Base-by-base conservation (phyloP, 2,797 vertebrate species). In the Pantherophis vulpinus region DNA sequence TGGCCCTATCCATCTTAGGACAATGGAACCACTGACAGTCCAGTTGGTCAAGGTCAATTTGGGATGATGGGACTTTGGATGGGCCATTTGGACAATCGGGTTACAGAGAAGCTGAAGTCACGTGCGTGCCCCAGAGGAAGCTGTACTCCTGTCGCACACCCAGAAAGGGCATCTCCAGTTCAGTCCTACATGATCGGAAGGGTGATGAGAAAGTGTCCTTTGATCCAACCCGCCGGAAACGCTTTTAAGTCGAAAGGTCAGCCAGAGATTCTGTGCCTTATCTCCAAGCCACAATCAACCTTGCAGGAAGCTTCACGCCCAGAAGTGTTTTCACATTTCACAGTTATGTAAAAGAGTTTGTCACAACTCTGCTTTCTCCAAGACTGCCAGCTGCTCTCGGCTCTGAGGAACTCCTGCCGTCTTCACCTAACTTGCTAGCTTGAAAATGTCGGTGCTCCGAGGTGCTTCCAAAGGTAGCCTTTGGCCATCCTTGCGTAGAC, bases 21-120 rank as follows among this genome's bases (percentile, higher is more conserved):
- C 11, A 9, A 42, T 42, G 18, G 37, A 23, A 23, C 37, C 74
- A 23, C 37, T 25, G 74, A 42, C 37, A 23, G 8, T 11, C 18
- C 20, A 42, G 74, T 42, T 5, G 74, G 37, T 11, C 37, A 42
- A 42, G 32, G 20, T 5, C 74, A 25, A 10, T 0, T 42, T 42
- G 25, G 88, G 12, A 5, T 14, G 55, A 18, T 10, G 29, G 32
- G 7, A 3, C 27, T 5, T 0, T 8, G 0, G n/a, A 0, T 4
- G 87, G 54, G 0, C 4, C n/a, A 8, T 10, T 10, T 66, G 20
- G n/a, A 5, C 63, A 8, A 4, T 2, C 16, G 1, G 23, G 66
- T 29, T 54, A 37, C 60, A 16, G 13, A 86, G 70, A 32, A 54
- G 37, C 11, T 32, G 37, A n/a, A 51, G 20, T 42, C 29, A 27